Conservation (phyloP, 2,113 vertebrate species). For the Thinocorus orbignyianus region DNA sequence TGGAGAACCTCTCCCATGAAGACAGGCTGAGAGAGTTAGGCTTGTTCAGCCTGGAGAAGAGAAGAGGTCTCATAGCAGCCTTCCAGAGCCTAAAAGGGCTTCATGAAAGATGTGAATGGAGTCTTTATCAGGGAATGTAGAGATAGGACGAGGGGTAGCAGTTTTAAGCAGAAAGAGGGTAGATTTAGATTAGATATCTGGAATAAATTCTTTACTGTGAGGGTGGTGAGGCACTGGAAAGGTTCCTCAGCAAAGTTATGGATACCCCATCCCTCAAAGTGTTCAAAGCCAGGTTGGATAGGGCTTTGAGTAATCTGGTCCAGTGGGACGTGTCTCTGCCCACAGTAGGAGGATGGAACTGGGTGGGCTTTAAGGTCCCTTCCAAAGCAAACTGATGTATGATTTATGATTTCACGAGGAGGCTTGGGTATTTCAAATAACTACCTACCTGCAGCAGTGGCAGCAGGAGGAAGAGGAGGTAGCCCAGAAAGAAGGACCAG, state of each 20-base stretch:
- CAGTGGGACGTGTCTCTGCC: background rate
- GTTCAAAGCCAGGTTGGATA: background rate
- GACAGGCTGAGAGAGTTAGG: too few species aligned
- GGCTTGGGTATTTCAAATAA: background rate
- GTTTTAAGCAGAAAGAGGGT: background rate
- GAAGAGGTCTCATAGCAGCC: background rate
- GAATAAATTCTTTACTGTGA: background rate
- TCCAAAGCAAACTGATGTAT: too few species aligned
- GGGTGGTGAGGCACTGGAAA: background rate
- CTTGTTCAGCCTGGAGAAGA: background rate
- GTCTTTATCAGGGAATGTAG: background rate
- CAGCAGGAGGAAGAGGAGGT: background rate
- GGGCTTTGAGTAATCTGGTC: background rate
- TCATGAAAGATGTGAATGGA: background rate
- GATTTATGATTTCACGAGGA: background rate
- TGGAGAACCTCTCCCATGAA: too few species aligned
- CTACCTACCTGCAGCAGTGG: background rate
- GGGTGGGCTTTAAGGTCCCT: background rate
- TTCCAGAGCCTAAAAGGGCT: background rate
- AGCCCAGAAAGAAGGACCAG: background rate
- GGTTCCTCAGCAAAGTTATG: background rate
- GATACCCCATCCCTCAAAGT: background rate
- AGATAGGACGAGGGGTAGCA: background rate
- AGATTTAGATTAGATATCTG: background rate
- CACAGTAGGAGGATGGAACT: background rate